Percentiles rank a stretch among this genome's conserved stretches.
Conservation (phyloP, 2,113 vertebrate genomes). For the Nansenia antarctica region DNA sequence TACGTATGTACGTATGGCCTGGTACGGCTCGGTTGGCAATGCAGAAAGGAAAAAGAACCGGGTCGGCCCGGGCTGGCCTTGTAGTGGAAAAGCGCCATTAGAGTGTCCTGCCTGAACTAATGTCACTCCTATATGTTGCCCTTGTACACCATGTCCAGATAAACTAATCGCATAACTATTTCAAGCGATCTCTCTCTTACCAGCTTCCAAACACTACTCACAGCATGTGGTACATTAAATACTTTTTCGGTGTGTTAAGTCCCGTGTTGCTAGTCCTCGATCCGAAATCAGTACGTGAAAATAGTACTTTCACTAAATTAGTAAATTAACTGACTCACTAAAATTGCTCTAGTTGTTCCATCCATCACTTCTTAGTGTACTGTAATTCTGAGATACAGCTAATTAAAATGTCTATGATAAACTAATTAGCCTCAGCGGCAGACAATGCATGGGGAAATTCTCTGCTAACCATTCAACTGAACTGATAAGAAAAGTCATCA, state of each 20-base stretch:
- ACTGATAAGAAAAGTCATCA: constrained; percentile 70
- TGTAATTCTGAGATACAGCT: constrained; percentile 63
- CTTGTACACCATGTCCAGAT: too few relatives aligned
- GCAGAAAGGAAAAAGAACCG: too few relatives aligned
- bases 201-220: neutral
- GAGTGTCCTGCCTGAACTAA: too few relatives aligned
- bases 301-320: neutral
- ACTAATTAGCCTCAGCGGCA: constrained; percentile 75
- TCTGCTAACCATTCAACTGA: constrained; percentile 65
- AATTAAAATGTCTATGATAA: constrained; percentile 78
- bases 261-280: neutral
- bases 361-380: constrained; percentile 53
- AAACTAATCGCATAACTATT: too few relatives aligned
- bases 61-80: too few relatives aligned
- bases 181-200: neutral
- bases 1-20: too few relatives aligned
- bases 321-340: constrained; percentile 7
- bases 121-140: too few relatives aligned
- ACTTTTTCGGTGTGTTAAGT: neutral
- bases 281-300: neutral
- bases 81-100: too few relatives aligned
- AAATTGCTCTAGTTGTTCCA: constrained; percentile 44
- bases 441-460: constrained; percentile 64
- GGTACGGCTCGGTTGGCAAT: too few relatives aligned
- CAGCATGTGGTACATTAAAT: neutral